Evolutionary conservation across 2,113 vertebrate genomes (phyloP).

Genomic region (Peromyscus leucopus): DNA sequence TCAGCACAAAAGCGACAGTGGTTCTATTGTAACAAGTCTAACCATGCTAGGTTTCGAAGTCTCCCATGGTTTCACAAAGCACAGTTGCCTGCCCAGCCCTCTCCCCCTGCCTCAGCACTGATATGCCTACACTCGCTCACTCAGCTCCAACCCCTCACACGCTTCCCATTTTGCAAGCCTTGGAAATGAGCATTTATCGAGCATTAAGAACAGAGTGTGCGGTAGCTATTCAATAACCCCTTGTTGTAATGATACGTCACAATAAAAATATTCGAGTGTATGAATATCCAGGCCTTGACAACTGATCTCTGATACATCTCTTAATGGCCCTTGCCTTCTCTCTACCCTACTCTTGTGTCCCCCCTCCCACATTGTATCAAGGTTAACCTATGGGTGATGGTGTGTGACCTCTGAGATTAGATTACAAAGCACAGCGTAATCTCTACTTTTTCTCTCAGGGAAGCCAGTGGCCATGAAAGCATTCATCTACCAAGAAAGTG

Average conservation of each 20-base stretch:
- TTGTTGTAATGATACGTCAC: neutral
- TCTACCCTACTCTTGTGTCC: neutral
- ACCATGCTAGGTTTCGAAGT: neutral
- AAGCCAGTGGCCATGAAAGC: neutral
- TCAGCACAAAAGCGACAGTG: neutral
- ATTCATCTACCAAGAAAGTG: neutral
- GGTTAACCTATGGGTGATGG: neutral
- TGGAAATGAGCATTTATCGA: slow-evolving; percentile 2
- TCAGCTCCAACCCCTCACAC: neutral
- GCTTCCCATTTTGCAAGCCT: neutral
- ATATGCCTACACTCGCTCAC: neutral
- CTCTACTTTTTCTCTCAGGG: neutral
- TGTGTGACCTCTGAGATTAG: neutral
- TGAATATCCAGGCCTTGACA: neutral
- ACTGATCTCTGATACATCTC: neutral
- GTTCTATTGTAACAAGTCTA: slow-evolving; percentile 5
- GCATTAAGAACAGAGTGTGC: neutral
- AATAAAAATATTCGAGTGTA: neutral
- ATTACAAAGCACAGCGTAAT: neutral
- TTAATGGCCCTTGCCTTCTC: neutral
- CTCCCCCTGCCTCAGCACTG: neutral
- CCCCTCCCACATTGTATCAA: neutral
- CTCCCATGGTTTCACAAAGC: neutral
- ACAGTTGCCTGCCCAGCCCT: neutral
- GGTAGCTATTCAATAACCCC: neutral